phyloP scores from a whole-genome alignment of 2,888 invertebrate genomes.

The Acheta domesticus region DNA sequence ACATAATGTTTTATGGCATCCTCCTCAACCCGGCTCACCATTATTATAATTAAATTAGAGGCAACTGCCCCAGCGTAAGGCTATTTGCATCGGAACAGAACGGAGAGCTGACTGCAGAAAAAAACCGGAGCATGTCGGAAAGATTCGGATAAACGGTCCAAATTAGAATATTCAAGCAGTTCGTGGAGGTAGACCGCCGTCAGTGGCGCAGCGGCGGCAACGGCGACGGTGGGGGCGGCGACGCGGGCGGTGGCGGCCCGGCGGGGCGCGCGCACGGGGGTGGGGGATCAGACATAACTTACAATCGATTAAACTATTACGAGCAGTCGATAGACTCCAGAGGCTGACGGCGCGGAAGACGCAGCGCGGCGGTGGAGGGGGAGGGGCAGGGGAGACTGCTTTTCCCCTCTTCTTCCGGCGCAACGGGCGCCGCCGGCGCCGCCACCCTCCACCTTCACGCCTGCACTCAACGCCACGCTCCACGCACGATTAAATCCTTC shows the following conservation, averaged over 20 bases:
- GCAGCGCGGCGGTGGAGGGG: too few species aligned
- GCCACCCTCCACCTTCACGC: too few species aligned
- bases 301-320: slow-evolving; percentile 1
- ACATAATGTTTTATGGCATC: slow-evolving; percentile 10
- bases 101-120: slow-evolving; percentile 6
- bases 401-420: too few species aligned
- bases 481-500: too few species aligned
- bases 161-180: slow-evolving; percentile 18
- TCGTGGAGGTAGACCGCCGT: neutral
- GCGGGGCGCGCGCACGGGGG: too few species aligned
- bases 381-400: too few species aligned
- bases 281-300: slow-evolving; percentile 1
- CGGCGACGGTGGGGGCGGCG: neutral
- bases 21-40: neutral
- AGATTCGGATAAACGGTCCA: slow-evolving; percentile 2
- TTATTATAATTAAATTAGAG: slow-evolving; percentile 1
- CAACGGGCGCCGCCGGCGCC: too few species aligned
- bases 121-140: neutral
- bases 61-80: neutral
- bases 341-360: neutral
- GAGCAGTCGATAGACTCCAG: slow-evolving; percentile 1
- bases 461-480: too few species aligned
- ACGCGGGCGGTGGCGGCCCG: neutral
- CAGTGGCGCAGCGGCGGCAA: neutral
- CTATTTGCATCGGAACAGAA: neutral